Percentiles rank a stretch among this genome's conserved stretches.
phyloP scores from a whole-genome alignment of 2,797 vertebrate species.

The Chloroceryle amazona region DNA sequence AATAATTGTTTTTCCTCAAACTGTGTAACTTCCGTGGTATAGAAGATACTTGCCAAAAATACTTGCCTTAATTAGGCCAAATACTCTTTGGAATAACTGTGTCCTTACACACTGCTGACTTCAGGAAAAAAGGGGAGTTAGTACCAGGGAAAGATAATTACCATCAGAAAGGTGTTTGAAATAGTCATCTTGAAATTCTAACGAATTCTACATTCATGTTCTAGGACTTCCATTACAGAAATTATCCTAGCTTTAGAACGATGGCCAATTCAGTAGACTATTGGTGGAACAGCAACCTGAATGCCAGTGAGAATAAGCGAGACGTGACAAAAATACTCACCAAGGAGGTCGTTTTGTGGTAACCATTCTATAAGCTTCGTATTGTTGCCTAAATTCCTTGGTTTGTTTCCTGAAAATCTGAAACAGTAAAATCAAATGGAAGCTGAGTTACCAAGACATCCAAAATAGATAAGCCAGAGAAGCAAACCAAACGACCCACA shows the following conservation, averaged over 20 bases:
- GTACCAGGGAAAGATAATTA: neutral
- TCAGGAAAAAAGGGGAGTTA: neutral
- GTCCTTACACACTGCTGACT: neutral
- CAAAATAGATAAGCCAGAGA: neutral
- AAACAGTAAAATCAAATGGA: neutral
- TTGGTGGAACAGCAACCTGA: neutral
- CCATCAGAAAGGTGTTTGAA: neutral
- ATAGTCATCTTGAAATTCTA: neutral
- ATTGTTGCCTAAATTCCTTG: constrained; percentile 95
- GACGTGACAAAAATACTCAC: constrained; percentile 81
- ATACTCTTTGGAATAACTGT: neutral
- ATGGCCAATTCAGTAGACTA: neutral
- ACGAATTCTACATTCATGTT: neutral
- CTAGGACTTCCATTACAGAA: neutral
- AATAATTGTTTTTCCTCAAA: neutral
- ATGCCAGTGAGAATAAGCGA: neutral
- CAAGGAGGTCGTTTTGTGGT: constrained; percentile 97
- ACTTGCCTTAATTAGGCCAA: neutral
- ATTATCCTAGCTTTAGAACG: neutral
- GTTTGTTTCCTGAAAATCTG: constrained; percentile 95
- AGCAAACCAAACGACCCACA: neutral
- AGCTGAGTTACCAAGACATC: neutral
- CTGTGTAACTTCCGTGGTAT: neutral
- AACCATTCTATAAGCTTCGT: constrained; percentile 98
- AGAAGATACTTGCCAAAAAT: neutral